A percentile compares a stretch with the other conserved stretches of the same genome.
These are phyloP conservation scores for Lutraria lutraria DNA, from an alignment of 2,888 invertebrate species.

Conservation along the genomic window DNA sequence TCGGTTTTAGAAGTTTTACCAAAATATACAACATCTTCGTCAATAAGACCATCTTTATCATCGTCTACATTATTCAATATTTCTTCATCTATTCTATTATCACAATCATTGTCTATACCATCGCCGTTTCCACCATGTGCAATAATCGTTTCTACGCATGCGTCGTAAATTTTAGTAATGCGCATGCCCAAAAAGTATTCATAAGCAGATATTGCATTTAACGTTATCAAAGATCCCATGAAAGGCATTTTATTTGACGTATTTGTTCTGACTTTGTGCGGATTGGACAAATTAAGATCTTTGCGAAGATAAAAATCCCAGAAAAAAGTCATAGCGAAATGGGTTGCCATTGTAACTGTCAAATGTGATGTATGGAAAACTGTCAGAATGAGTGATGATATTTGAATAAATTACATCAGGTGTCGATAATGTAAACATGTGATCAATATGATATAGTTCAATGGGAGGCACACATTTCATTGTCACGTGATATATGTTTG, in stretches of 20 bases:
- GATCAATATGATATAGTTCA: constrained; percentile 52
- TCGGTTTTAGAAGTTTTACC: constrained; percentile 40
- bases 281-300: constrained; percentile 35
- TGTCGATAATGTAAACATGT: constrained; percentile 31
- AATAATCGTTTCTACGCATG: constrained; percentile 64
- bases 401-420: constrained; percentile 31
- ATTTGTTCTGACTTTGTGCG: constrained; percentile 47
- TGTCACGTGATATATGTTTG: constrained; percentile 42
- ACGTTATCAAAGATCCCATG: constrained; percentile 42
- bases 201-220: constrained; percentile 60
- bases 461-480: constrained; percentile 54
- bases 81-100: constrained; percentile 75
- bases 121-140: constrained; percentile 72
- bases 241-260: constrained; percentile 55
- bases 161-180: constrained; percentile 70
- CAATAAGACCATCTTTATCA: constrained; percentile 69
- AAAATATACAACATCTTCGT: constrained; percentile 70
- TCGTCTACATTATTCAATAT: constrained; percentile 67
- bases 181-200: constrained; percentile 74
- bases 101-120: constrained; percentile 79
- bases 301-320: constrained; percentile 63
- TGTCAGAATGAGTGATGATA: constrained; percentile 40
- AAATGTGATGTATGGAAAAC: constrained; percentile 50
- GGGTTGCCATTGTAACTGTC: constrained; percentile 50
- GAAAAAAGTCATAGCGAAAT: constrained; percentile 61